These are phyloP conservation scores for Scomber scombrus DNA, from an alignment of 2,113 vertebrate genomes.

Conservation along the genomic window DNA sequence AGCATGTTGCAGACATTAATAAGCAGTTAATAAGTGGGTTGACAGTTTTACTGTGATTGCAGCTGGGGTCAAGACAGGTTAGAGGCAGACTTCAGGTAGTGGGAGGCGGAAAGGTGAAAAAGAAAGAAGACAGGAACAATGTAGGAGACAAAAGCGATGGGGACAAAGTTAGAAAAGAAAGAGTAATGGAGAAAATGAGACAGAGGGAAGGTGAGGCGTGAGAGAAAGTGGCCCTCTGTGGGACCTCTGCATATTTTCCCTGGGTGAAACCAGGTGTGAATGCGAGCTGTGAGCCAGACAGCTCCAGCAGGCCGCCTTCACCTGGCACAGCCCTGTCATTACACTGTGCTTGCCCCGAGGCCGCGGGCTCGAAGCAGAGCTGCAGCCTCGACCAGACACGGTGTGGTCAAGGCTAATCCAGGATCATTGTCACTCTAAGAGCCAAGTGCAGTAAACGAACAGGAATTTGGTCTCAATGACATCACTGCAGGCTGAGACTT, in stretches of 20 bases:
- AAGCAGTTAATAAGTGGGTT: no score
- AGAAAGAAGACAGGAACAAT: not conserved
- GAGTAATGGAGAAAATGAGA: not conserved
- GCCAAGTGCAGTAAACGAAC: conserved; percentile 2
- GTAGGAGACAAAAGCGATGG: not conserved
- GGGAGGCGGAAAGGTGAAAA: not conserved
- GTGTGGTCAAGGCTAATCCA: conserved; percentile 14
- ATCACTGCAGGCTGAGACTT: not conserved
- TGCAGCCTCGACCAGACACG: conserved; percentile 1
- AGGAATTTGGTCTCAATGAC: not conserved
- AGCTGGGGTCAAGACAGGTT: not conserved
- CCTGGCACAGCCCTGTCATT: conserved; percentile 72
- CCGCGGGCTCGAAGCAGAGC: conserved; percentile 24
- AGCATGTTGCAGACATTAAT: not conserved
- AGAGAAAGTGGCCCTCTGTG: conserved; percentile 70
- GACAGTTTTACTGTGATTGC: not conserved
- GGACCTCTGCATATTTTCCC: conserved; percentile 52
- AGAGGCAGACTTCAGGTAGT: not conserved
- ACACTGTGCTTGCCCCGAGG: conserved; percentile 46
- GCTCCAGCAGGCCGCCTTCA: conserved; percentile 50
- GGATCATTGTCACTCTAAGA: conserved; percentile 16
- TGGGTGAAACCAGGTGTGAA: conserved; percentile 80
- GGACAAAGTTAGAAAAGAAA: not conserved
- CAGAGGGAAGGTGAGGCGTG: conserved; percentile 38
- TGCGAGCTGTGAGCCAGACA: conserved; percentile 50